Conservation (phyloP, 2,797 vertebrate species). For the Melanotaenia trifasciata region DNA sequence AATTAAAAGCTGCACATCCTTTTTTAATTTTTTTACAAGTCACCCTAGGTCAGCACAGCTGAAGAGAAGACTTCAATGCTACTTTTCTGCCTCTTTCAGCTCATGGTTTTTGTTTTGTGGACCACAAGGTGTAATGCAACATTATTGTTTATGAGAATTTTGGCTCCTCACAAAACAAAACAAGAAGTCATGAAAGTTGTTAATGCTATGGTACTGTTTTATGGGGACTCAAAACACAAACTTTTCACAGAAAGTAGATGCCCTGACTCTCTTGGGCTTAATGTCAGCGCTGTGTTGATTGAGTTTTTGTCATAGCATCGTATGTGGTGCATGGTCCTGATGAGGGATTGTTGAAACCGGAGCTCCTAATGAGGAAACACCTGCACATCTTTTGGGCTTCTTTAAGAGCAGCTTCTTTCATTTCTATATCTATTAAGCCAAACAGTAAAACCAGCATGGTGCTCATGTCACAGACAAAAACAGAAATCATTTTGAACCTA, state of each 20-base stretch:
- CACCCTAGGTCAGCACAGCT: too few relatives aligned
- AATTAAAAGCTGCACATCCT: too few relatives aligned
- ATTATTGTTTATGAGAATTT: neutral
- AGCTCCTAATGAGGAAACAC: constrained; percentile 20
- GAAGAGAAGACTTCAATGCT: neutral
- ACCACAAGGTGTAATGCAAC: neutral
- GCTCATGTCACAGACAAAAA: constrained; percentile 33
- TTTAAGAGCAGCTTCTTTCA: constrained; percentile 17
- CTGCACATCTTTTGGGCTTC: constrained; percentile 18
- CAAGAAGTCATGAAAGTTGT: neutral
- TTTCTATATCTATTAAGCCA: constrained; percentile 19
- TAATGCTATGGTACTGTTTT: neutral
- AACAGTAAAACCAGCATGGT: constrained; percentile 1
- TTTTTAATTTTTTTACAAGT: too few relatives aligned
- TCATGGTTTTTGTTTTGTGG: constrained; percentile 8
- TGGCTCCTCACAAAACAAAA: neutral
- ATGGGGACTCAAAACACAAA: constrained; percentile 1
- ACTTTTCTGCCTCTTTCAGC: neutral
- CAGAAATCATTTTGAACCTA: constrained; percentile 15
- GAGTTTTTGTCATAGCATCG: constrained; percentile 11
- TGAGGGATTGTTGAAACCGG: constrained; percentile 8
- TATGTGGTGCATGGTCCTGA: neutral
- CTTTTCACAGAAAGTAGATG: neutral
- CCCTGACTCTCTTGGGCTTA: neutral
- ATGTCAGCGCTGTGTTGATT: neutral